Percentiles rank a stretch among this genome's conserved stretches.
These are phyloP conservation scores for mouse (Mus musculus) DNA, from an alignment of 2,113 vertebrate species.

Conservation along the genomic window GRCm39 chr17:59259001-59259500, in stretches of 20 bases:
- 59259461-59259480: not conserved
- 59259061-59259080: not conserved
- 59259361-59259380: not conserved
- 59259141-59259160: not conserved
- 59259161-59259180: not conserved
- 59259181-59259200: not conserved
- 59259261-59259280: not conserved
- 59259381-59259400: not conserved
- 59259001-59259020: not conserved
- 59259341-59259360: not conserved
- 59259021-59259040: not conserved
- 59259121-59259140: not conserved
- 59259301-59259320: not conserved
- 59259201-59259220: not conserved
- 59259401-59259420: slow-evolving; percentile 32
- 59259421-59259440: not conserved
- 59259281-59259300: not conserved
- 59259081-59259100: not conserved
- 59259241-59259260: not conserved
- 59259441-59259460: not conserved
- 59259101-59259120: not conserved
- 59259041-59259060: not conserved
- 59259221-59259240: not conserved
- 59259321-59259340: not conserved
- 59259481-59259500: not conserved